Evolutionary conservation across 2,888 invertebrate genomes (phyloP).

Genomic region (Apotomis capreana): DNA sequence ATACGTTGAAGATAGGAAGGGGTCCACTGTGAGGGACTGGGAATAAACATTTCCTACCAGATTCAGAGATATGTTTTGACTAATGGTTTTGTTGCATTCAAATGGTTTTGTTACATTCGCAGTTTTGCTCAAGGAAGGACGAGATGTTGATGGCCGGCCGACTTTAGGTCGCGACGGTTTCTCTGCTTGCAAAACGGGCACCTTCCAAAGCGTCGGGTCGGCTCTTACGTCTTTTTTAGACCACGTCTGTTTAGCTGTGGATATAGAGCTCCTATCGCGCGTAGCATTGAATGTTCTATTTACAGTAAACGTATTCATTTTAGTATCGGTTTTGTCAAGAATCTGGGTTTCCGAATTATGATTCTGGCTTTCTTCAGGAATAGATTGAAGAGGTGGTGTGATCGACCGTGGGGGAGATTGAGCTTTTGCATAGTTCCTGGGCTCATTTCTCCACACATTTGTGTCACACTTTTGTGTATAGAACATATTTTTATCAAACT

Average conservation of each 20-base stretch:
- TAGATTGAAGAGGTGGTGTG: conserved; percentile 73
- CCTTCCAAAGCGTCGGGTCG: conserved; percentile 72
- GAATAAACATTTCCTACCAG: conserved; percentile 74
- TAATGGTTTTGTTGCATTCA: conserved; percentile 71
- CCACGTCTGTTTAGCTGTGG: conserved; percentile 64
- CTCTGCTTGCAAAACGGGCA: conserved; percentile 60
- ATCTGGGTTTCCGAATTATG: conserved; percentile 67
- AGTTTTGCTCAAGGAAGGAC: conserved; percentile 32
- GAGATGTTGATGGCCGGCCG: conserved; percentile 48
- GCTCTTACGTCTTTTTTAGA: conserved; percentile 70
- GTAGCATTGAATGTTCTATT: conserved; percentile 74
- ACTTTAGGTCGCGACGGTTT: conserved; percentile 60
- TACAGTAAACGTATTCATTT: conserved; percentile 71
- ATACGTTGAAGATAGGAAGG: conserved; percentile 86
- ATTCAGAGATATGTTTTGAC: conserved; percentile 71
- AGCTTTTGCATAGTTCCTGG: conserved; percentile 52
- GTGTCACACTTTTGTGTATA: conserved; percentile 55
- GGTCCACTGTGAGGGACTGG: conserved; percentile 84
- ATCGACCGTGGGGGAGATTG: conserved; percentile 70
- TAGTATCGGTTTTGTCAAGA: conserved; percentile 63
- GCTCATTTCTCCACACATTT: conserved; percentile 69
- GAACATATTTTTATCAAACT: conserved; percentile 57
- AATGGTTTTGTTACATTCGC: conserved; percentile 59
- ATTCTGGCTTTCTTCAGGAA: conserved; percentile 75
- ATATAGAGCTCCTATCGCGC: conserved; percentile 52